Conservation (phyloP, 2,113 vertebrate species). For the Oncorhynchus tshawytscha region DNA sequence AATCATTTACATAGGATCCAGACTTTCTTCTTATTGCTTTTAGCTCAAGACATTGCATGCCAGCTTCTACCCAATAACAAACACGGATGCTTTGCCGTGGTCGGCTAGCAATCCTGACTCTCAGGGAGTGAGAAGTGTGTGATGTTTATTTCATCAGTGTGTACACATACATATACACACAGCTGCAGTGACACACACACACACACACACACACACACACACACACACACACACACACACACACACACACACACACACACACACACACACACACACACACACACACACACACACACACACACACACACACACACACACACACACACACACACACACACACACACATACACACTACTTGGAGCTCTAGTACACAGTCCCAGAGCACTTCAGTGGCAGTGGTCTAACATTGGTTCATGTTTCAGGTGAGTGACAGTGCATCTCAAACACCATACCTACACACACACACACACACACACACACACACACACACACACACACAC, state of each 20-base stretch:
- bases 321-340: not conserved
- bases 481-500: too few species aligned
- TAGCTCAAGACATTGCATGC: not conserved
- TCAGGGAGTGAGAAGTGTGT: conserved; percentile 38
- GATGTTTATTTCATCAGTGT: conserved; percentile 66
- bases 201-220: not conserved
- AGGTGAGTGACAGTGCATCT: conserved; percentile 54
- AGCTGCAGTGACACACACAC: too few species aligned
- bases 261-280: not conserved
- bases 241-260: not conserved
- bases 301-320: not conserved
- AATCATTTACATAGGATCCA: not conserved
- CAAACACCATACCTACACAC: not conserved
- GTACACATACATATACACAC: too few species aligned
- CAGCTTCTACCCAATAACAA: conserved; percentile 44
- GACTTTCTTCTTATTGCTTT: conserved; percentile 6
- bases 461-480: too few species aligned
- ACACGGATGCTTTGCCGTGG: conserved; percentile 35
- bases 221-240: not conserved
- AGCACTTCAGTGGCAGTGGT: conserved; percentile 45
- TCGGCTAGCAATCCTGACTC: conserved; percentile 37
- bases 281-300: not conserved
- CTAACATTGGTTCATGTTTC: conserved; percentile 55
- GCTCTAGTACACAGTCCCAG: conserved; percentile 33
- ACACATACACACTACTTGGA: conserved; percentile 47